These are phyloP conservation scores for Saturnia pavonia DNA, from an alignment of 2,888 invertebrate genomes.

Conservation along the genomic window DNA sequence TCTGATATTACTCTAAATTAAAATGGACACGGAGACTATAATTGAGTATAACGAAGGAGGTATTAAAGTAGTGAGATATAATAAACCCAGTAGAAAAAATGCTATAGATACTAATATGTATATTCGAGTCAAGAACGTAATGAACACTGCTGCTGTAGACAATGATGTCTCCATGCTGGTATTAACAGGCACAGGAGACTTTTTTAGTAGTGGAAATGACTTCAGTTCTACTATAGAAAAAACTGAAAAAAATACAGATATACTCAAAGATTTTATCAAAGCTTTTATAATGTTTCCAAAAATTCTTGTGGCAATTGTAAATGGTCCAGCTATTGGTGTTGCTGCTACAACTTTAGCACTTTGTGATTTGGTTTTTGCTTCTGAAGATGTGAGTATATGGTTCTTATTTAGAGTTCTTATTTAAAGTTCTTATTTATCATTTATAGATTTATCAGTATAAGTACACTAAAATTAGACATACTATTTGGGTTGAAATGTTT, in stretches of 20 bases:
- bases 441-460: constrained; percentile 6
- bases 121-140: constrained; percentile 80
- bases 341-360: constrained; percentile 91
- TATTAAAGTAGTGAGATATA: constrained; percentile 83
- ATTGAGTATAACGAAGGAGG: constrained; percentile 50
- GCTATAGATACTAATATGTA: constrained; percentile 88
- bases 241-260: constrained; percentile 41
- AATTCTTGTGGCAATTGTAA: constrained; percentile 91
- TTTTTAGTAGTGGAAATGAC: constrained; percentile 94
- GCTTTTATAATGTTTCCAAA: constrained; percentile 94
- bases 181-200: constrained; percentile 90
- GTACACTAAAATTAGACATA: neutral
- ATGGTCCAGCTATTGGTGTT: constrained; percentile 97
- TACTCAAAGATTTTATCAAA: constrained; percentile 84
- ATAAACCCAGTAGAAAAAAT: constrained; percentile 91
- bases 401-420: neutral
- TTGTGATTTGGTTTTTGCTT: constrained; percentile 94
- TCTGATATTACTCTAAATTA: constrained; percentile 12
- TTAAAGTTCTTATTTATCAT: neutral
- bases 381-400: constrained; percentile 84
- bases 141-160: constrained; percentile 87
- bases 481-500: too few relatives aligned
- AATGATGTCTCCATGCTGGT: constrained; percentile 86
- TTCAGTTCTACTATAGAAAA: constrained; percentile 46
- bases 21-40: constrained; percentile 47